phyloP scores from a whole-genome alignment of 1,140 invertebrate genomes.

The Conopomorpha cramerella region DNA sequence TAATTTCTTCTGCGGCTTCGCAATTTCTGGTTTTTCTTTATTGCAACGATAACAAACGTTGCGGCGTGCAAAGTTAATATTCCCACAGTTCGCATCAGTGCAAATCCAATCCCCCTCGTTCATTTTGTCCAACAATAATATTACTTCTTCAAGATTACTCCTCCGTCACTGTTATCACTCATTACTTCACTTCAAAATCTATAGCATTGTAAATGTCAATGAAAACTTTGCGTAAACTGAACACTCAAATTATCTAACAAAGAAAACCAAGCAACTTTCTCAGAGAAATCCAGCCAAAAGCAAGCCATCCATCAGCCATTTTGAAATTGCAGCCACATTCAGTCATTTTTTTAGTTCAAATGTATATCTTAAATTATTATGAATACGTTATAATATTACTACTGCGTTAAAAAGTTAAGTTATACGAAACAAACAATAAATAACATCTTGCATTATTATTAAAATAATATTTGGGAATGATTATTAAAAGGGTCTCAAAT shows the following conservation, averaged over 20 bases:
- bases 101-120: slow-evolving; percentile 58
- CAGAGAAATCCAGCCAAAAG: slow-evolving; percentile 31
- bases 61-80: slow-evolving; percentile 93
- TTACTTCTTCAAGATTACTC: too few species aligned
- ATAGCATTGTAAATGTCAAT: slow-evolving; percentile 38
- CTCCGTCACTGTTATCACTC: too few species aligned
- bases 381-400: too few species aligned
- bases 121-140: slow-evolving; percentile 37
- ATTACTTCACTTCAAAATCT: slow-evolving; percentile 2
- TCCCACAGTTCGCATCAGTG: slow-evolving; percentile 75
- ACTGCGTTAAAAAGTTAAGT: too few species aligned
- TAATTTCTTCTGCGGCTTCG: slow-evolving; percentile 79
- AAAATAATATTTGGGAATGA: too few species aligned
- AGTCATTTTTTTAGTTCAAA: too few species aligned
- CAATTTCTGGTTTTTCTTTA: slow-evolving; percentile 68
- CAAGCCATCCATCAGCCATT: slow-evolving; percentile 51
- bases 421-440: too few species aligned
- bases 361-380: too few species aligned
- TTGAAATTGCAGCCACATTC: too few species aligned
- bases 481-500: too few species aligned
- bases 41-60: slow-evolving; percentile 91
- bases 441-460: too few species aligned
- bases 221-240: slow-evolving; percentile 24
- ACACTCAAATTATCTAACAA: slow-evolving; percentile 37
- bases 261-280: slow-evolving; percentile 50